Base-by-base conservation (phyloP, 2,797 vertebrate species). In the Gallinago nigripennis region DNA sequence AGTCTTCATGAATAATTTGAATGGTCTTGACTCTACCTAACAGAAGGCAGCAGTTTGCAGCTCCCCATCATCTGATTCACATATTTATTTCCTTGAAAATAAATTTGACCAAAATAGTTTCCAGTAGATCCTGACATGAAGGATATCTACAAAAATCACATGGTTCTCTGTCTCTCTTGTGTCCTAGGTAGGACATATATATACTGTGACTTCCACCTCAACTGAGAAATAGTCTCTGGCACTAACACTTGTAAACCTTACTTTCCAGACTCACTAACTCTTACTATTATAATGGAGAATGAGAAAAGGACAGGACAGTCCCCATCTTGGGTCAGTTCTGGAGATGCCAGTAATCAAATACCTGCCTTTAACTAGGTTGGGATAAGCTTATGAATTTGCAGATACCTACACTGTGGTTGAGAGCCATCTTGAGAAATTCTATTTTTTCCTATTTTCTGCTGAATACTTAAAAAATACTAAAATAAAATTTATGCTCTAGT, bases 151-250 rank as follows among this genome's bases (percentile, higher is more conserved):
- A 58, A 63, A 63, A 57, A 43, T 23, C 2, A 0, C 2, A 30
- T 46, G 43, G 33, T 63, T 81, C 41, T 65, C 45, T 69, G 15
- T 51, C 16, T 58, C 23, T 25, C 6, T 39, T 46, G 15, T 12
- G 2, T 30, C 12, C 43, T 61, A 25, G 41, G 13, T 16, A 46
- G 24, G 46, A 45, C 21, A 43, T 72, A 61, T 37, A 63, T 80
- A 72, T 94, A 95, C 70, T 81, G 41, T 41, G 66, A 70, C 61
- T 91, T 82, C 63, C 39, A 77, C 83, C 82, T 80, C 96, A 93
- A 60, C 77, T 84, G 90, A 89, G 82, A 94, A 95, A 95, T 69
- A 82, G 48, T 94, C 83, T 94, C 91, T 94, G 90, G 79, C 85
- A 92, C 80, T 64, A 68, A 95, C 66, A 66, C 35, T 23, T 16